These are phyloP conservation scores for Odobenus rosmarus DNA, from an alignment of 2,113 vertebrate genomes.

Conservation along the genomic window DNA sequence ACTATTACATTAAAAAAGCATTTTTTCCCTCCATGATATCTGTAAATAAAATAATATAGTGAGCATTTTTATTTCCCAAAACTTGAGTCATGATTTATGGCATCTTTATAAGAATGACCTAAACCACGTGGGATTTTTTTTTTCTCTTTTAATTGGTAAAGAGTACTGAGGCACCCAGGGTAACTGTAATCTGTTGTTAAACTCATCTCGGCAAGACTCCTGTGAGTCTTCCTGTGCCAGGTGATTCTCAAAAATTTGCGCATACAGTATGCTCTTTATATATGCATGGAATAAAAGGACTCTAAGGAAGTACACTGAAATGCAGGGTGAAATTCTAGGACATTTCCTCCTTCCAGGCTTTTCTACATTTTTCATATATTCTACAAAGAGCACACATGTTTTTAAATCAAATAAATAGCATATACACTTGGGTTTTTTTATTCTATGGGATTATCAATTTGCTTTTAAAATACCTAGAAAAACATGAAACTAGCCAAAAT, in stretches of 20 bases:
- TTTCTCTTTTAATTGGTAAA: not conserved
- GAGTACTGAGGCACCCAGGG: not conserved
- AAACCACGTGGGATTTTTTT: not conserved
- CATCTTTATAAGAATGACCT: not conserved
- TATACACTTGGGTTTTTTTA: not conserved
- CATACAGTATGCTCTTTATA: not conserved
- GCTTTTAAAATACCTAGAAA: not conserved
- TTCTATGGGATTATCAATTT: not conserved
- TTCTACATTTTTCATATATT: not conserved
- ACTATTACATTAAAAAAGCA: conserved; percentile 7
- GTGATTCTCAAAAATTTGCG: not conserved
- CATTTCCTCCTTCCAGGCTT: not conserved
- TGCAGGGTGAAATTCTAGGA: not conserved
- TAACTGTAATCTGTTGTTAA: not conserved
- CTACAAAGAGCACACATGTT: not conserved
- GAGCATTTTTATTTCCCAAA: not conserved
- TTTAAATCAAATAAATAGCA: not conserved
- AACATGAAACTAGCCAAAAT: not conserved
- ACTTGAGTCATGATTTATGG: not conserved
- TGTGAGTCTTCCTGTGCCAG: not conserved
- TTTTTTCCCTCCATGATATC: conserved; percentile 31
- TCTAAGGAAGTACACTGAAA: not conserved
- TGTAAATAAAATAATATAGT: conserved; percentile 60
- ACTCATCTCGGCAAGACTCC: not conserved
- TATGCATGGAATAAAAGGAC: not conserved